Percentiles rank a stretch among this genome's conserved stretches.
phyloP scores from a whole-genome alignment of 2,888 invertebrate species.

The Pristionchus mayeri region DNA sequence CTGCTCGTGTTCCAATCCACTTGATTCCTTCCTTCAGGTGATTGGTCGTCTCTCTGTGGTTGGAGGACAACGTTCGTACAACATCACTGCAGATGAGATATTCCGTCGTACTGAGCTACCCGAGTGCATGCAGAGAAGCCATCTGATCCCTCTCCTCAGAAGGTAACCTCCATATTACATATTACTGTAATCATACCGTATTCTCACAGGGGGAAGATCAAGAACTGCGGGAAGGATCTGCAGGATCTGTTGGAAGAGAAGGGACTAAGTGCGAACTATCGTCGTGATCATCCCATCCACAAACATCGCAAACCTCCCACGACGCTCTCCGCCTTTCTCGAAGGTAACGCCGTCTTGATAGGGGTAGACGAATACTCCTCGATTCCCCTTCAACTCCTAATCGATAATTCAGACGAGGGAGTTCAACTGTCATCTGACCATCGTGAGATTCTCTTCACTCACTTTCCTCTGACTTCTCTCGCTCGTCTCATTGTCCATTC shows the following conservation, averaged over 20 bases:
- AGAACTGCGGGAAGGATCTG: conserved; percentile 14
- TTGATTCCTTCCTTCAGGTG: too few species aligned
- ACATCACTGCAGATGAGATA: conserved; percentile 6
- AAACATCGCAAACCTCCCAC: background rate
- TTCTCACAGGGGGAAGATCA: conserved; percentile 43
- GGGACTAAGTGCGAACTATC: too few species aligned
- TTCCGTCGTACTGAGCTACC: background rate
- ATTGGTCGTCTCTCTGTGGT: conserved; percentile 37
- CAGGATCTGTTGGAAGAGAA: background rate
- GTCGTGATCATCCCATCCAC: background rate
- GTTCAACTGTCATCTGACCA: background rate
- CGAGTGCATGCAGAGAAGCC: conserved; percentile 41
- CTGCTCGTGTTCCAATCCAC: too few species aligned
- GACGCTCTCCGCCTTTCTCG: background rate
- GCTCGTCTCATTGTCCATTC: background rate
- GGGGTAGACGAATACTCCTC: too few species aligned
- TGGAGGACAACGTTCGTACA: background rate
- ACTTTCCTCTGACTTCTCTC: background rate
- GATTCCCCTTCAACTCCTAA: too few species aligned
- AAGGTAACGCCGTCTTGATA: too few species aligned
- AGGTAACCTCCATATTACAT: conserved; percentile 9
- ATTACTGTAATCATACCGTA: too few species aligned
- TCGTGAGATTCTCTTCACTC: background rate
- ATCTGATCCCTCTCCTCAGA: conserved; percentile 33
- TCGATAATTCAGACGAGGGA: conserved; percentile 26